phyloP scores from a whole-genome alignment of 2,797 vertebrate genomes.

The Mionectes olivaceus region DNA sequence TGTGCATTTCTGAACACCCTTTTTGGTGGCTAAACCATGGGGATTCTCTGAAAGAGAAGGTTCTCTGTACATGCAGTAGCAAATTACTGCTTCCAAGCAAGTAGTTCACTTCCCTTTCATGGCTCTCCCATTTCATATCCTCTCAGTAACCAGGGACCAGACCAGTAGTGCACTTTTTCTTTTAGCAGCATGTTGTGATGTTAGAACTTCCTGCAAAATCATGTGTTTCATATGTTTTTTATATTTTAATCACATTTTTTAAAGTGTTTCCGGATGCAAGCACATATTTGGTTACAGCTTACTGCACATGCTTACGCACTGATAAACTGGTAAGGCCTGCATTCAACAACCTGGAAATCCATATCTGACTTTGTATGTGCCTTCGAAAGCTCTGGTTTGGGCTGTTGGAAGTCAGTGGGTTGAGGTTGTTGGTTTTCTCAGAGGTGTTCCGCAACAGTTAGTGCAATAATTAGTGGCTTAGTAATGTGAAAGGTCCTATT shows the following conservation, averaged over 20 bases:
- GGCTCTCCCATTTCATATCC: background rate
- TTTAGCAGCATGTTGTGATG: constrained; percentile 36
- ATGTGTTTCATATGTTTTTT: constrained; percentile 30
- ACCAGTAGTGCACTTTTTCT: constrained; percentile 38
- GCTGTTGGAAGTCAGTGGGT: background rate
- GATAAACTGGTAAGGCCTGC: background rate
- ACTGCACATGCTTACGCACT: background rate
- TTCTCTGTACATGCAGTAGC: background rate
- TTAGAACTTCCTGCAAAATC: constrained; percentile 53
- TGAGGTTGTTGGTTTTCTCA: background rate
- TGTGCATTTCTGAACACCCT: background rate
- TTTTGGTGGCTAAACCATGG: background rate
- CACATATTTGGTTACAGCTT: constrained; percentile 29
- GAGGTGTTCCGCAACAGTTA: background rate
- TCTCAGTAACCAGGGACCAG: background rate
- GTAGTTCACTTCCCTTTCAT: background rate
- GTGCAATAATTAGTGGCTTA: background rate
- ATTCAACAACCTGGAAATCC: background rate
- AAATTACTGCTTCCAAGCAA: background rate
- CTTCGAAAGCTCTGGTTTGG: background rate
- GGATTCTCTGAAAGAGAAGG: background rate
- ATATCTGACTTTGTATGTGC: background rate
- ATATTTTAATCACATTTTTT: constrained; percentile 32
- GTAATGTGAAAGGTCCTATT: background rate
- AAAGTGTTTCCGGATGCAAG: constrained; percentile 38